Conservation (phyloP, 2,888 invertebrate genomes). For the Alentia gelatinosa region DNA sequence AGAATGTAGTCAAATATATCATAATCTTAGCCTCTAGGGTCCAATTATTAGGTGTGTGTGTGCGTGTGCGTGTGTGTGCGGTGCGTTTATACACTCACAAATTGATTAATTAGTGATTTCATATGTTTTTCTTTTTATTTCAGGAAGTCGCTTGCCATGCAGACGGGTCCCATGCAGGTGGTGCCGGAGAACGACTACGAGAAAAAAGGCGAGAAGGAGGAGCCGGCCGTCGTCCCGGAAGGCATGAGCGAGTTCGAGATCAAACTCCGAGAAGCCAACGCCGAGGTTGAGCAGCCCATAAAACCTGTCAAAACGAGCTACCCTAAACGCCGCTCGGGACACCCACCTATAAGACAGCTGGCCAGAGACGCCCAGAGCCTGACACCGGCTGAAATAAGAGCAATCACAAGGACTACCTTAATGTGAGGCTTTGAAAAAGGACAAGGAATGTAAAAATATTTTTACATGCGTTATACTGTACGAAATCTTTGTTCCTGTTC, state of each 20-base stretch:
- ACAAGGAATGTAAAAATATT: no score
- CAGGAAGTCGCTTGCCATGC: slow-evolving; percentile 72
- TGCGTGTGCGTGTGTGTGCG: no score
- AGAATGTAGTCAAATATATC: no score
- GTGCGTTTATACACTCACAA: no score
- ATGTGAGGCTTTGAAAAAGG: not conserved
- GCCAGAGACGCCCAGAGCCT: slow-evolving; percentile 75
- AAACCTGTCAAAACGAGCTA: slow-evolving; percentile 46
- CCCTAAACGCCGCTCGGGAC: slow-evolving; percentile 57
- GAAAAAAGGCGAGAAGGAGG: slow-evolving; percentile 36
- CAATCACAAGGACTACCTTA: slow-evolving; percentile 47
- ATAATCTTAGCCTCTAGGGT: no score
- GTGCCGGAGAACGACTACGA: slow-evolving; percentile 73
- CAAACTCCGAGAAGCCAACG: slow-evolving; percentile 61
- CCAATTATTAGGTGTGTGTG: no score
- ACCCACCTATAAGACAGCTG: slow-evolving; percentile 73
- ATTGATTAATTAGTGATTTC: no score
- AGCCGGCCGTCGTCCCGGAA: not conserved
- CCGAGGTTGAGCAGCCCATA: slow-evolving; percentile 4
- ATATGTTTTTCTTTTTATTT: not conserved
- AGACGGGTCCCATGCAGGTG: slow-evolving; percentile 71
- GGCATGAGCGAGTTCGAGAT: slow-evolving; percentile 63
- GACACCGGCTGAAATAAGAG: slow-evolving; percentile 69
- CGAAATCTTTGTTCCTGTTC: no score
- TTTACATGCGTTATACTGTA: no score